Conservation (phyloP, 2,113 vertebrate species). For the Cyanoramphus novaezelandiae region DNA sequence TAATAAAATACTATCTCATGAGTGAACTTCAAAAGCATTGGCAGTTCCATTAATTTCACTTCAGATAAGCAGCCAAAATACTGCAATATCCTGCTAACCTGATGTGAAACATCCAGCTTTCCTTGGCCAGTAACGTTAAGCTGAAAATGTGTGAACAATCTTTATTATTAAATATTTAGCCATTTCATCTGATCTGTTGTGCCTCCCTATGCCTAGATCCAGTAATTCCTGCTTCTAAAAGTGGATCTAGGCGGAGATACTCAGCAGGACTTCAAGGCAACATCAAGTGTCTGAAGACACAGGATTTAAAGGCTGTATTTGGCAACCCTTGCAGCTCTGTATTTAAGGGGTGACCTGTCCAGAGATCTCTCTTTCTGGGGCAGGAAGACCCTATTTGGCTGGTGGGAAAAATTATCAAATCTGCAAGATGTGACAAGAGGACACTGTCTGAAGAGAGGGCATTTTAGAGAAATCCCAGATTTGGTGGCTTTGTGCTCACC, state of each 20-base stretch:
- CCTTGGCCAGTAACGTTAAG: slow-evolving; percentile 22
- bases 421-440: neutral
- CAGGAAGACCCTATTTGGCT: neutral
- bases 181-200: neutral
- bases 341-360: neutral
- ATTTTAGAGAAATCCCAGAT: neutral
- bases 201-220: neutral
- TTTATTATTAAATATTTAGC: slow-evolving; percentile 54
- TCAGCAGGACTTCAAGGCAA: neutral
- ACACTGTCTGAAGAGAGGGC: neutral
- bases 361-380: neutral
- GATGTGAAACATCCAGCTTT: slow-evolving; percentile 59
- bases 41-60: slow-evolving; percentile 65
- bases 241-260: neutral
- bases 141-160: slow-evolving; percentile 56
- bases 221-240: neutral
- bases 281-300: neutral
- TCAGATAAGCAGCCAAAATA: slow-evolving; percentile 69
- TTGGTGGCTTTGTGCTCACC: neutral
- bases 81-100: slow-evolving; percentile 67
- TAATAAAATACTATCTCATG: slow-evolving; percentile 66
- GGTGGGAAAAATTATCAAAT: neutral
- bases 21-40: slow-evolving; percentile 70
- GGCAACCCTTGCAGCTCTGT: neutral
- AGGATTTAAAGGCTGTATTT: neutral